Evolutionary conservation across 1,140 invertebrate species (phyloP), one percentile per base, ranked within the genome.

Genomic region (Cydia amplana): DNA sequence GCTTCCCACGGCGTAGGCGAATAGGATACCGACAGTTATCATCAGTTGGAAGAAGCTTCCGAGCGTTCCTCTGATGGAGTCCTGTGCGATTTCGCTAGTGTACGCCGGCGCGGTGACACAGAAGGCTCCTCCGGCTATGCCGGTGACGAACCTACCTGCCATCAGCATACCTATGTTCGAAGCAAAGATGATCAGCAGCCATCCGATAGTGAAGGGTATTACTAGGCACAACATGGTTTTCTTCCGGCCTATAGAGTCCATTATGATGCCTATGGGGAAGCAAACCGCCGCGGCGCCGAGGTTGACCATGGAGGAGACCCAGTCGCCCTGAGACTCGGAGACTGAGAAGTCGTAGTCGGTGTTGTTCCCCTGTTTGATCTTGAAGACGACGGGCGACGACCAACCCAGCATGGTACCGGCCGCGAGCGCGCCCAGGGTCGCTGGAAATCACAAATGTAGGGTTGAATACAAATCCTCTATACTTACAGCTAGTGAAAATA

Each of bases 11-110:
- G 92, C 92, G 82, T 97, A 97, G 0, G 95, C 94, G 18, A 95
- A 90, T 1, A 97, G 87, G 49, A 97, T 97, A 78, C 96, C 97
- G 20, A 95, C 85, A 0, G 95, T 96, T 40, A 97, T 94, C 93
- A 96, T 95, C 9, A 97, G 89, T 83, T 97, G 96, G 79, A 97
- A 96, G 78, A 95, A 96, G 20, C 96, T 96, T 5, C 96, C 97
- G 1, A 98, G 91, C 1, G 95, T 95, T 7, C 97, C 97, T 46
- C 97, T 93, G 77, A 97, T 96, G 7, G 95, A 93, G 76, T 95
- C 96, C 79, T 97, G 96, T 0, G 96, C 95, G 46, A 97, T 97
- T 93, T 98, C 97, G 25, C 96, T 96, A 0, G 96, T 96, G 83
- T 98, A 98, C 72, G 97, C 94, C 0, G 97, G 97, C 0, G 95